Percentiles rank a stretch among this genome's conserved stretches.
phyloP scores from a whole-genome alignment of 2,888 invertebrate species.

The Drosophila fulvimacula region DNA sequence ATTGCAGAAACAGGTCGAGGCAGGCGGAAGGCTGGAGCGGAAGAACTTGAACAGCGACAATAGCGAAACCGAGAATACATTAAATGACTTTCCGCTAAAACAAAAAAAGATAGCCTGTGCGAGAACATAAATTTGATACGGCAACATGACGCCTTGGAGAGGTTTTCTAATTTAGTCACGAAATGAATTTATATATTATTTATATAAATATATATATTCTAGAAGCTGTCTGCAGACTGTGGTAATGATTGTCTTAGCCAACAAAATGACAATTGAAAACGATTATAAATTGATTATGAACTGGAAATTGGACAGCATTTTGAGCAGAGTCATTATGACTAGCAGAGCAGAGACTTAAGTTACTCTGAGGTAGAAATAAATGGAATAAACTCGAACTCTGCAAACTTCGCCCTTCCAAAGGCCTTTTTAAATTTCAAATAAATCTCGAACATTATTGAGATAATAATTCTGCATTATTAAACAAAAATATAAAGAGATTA shows the following conservation, averaged over 20 bases:
- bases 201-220: neutral
- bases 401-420: neutral
- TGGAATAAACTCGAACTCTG: too few relatives aligned
- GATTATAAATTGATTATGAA: neutral
- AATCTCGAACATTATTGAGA: neutral
- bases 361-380: too few relatives aligned
- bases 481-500: neutral
- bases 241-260: neutral
- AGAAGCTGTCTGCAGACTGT: neutral
- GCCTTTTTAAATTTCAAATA: neutral
- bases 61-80: slow-evolving; percentile 3
- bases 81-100: neutral
- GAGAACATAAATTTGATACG: slow-evolving; percentile 1
- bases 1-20: neutral
- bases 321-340: neutral
- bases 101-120: neutral
- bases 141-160: neutral
- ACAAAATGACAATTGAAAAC: neutral
- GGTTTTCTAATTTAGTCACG: neutral
- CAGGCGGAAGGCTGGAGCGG: neutral
- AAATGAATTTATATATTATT: neutral
- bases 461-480: neutral
- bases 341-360: too few relatives aligned
- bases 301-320: neutral
- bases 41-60: neutral